Evolutionary conservation across 2,797 vertebrate genomes (phyloP).

Genomic region (Enteromius thamalakanensis): DNA sequence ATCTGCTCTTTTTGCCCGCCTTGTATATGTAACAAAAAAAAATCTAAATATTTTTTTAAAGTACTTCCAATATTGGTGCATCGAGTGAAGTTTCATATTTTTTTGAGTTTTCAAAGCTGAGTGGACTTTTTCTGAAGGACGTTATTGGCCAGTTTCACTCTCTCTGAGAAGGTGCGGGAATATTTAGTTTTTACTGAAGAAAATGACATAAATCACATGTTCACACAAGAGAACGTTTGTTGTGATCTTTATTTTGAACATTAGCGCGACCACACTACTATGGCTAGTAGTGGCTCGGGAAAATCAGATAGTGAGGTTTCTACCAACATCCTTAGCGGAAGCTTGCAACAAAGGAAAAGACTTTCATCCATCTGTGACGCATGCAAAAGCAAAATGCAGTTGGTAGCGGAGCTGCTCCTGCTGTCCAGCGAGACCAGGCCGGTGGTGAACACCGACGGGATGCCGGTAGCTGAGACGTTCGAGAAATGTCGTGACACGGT

Average conservation of each 20-base stretch:
- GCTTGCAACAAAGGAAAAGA: constrained; percentile 89
- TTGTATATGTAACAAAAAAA: background rate
- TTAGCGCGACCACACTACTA: constrained; percentile 75
- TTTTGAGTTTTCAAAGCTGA: constrained; percentile 48
- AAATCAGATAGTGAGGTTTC: constrained; percentile 88
- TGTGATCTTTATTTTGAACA: constrained; percentile 61
- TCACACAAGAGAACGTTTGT: constrained; percentile 64
- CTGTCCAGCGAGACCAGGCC: constrained; percentile 95
- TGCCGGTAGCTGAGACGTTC: constrained; percentile 88
- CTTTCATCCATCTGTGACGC: constrained; percentile 89
- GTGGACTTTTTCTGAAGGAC: constrained; percentile 71
- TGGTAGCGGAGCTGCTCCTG: constrained; percentile 97
- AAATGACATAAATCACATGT: constrained; percentile 68
- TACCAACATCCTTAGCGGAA: constrained; percentile 74
- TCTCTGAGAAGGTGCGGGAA: constrained; percentile 54
- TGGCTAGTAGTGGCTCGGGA: constrained; percentile 96
- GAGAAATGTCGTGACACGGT: constrained; percentile 97
- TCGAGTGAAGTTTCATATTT: constrained; percentile 46
- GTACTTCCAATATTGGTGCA: background rate
- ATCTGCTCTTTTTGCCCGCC: constrained; percentile 16
- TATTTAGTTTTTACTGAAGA: constrained; percentile 57
- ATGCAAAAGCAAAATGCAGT: constrained; percentile 97
- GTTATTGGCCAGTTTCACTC: constrained; percentile 72
- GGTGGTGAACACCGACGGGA: constrained; percentile 88
- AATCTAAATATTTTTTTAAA: background rate